Evolutionary conservation across 2,797 vertebrate species (phyloP), one percentile per base, ranked within the genome.

Genomic region (Semaprochilodus insignis): DNA sequence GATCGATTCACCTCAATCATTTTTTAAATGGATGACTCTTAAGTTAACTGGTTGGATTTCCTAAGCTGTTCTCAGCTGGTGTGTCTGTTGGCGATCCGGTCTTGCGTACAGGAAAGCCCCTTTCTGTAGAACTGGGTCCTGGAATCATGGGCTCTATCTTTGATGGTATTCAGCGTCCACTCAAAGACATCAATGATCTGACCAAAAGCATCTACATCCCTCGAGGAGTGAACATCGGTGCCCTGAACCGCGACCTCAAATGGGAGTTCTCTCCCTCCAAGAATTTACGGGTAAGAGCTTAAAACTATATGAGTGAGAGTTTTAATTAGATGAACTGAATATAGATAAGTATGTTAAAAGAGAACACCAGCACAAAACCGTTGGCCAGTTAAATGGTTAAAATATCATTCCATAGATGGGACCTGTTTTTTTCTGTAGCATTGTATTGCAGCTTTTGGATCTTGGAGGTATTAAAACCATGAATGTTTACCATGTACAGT

Each of bases 81-180:
- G 97, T 99, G 77, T 99, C 95, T 23, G 98, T 99, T 16, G 98
- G 98, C 78, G 98, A 99, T 88, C 98, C 98, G 34, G 98, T 99
- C 27, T 96, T 99, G 13, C 96, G 98, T 15, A 99, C 98, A 11
- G 98, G 98, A 72, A 99, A 99, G 88, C 98, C 98, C 0, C 95
- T 99, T 0, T 99, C 98, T 0, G 98, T 99, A 23, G 98, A 99
- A 87, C 90, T 99, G 54, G 98, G 98, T 6, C 98, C 98, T 4
- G 98, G 98, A 80, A 97, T 98, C 88, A 99, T 99, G 98, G 97
- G 97, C 87, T 97, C 98, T 86, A 99, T 99, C 91, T 99, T 99
- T 95, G 98, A 99, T 75, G 98, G 98, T 87, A 99, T 99, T 90
- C 98, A 99, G 90, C 96, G 98, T 84, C 98, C 98, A 19, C 93